Evolutionary conservation across 2,888 invertebrate genomes (phyloP).

Genomic region (Pristionchus maxplancki): DNA sequence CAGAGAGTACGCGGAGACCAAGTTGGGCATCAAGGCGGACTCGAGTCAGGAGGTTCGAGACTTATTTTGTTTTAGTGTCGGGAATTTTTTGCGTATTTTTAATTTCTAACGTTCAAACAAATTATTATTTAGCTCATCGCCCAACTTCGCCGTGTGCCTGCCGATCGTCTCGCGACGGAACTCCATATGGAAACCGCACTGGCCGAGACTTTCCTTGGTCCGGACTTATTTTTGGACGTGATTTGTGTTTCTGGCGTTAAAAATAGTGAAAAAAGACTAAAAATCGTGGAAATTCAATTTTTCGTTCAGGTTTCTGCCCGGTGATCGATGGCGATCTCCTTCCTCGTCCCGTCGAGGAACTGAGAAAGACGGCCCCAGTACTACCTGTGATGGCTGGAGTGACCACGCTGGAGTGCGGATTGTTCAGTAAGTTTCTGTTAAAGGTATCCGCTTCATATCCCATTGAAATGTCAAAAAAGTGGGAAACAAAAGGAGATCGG

Average conservation of each 20-base stretch:
- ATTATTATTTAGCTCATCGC: background rate
- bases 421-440: conserved; percentile 10
- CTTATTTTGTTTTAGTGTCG: background rate
- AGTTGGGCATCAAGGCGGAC: conserved; percentile 8
- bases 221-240: background rate
- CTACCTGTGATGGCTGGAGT: conserved; percentile 8
- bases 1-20: conserved; percentile 34
- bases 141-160: conserved; percentile 17
- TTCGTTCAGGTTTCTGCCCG: conserved; percentile 4
- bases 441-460: too few relatives aligned
- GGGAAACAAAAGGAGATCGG: too few relatives aligned
- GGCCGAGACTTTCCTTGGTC: background rate
- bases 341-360: background rate
- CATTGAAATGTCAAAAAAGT: too few relatives aligned
- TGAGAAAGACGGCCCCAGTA: background rate
- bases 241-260: too few relatives aligned
- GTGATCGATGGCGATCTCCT: conserved; percentile 41
- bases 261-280: too few relatives aligned
- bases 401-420: conserved; percentile 8
- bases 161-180: background rate
- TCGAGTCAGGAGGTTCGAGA: background rate
- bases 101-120: background rate
- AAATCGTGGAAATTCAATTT: too few relatives aligned
- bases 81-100: background rate
- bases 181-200: background rate